A percentile compares a stretch with the other conserved stretches of the same genome.
phyloP scores from a whole-genome alignment of 2,888 invertebrate genomes.

The Phrixothrix hirtus region DNA sequence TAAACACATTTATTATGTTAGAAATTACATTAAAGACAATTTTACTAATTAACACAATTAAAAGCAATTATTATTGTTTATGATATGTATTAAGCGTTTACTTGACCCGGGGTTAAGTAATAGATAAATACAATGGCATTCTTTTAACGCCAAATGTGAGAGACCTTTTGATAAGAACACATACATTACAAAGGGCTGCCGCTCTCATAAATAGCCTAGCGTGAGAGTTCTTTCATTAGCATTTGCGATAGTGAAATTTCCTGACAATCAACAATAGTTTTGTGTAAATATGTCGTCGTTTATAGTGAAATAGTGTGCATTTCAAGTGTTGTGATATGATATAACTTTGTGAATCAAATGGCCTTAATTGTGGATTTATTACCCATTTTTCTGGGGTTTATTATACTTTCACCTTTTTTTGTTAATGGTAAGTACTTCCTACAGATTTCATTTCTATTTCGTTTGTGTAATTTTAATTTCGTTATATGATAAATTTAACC shows the following conservation, averaged over 20 bases:
- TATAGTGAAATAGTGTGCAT: constrained; percentile 37
- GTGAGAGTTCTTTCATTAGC: constrained; percentile 40
- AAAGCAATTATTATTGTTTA: too few species aligned
- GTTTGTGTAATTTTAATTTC: constrained; percentile 1
- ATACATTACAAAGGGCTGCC: constrained; percentile 13
- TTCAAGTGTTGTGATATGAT: constrained; percentile 37
- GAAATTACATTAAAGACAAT: too few species aligned
- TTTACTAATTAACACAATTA: too few species aligned
- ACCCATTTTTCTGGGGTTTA: constrained; percentile 16
- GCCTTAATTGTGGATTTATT: constrained; percentile 37
- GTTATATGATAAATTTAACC: constrained; percentile 1
- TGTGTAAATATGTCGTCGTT: constrained; percentile 35
- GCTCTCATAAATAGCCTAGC: constrained; percentile 29
- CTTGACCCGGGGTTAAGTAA: too few species aligned
- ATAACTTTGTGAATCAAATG: constrained; percentile 35
- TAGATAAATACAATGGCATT: too few species aligned
- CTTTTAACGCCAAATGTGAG: constrained; percentile 9
- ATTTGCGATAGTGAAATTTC: constrained; percentile 36
- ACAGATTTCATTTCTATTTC: background rate
- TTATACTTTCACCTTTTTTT: constrained; percentile 17
- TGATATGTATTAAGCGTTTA: too few species aligned
- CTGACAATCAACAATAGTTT: constrained; percentile 37
- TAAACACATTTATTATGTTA: too few species aligned
- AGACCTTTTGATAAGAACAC: constrained; percentile 6
- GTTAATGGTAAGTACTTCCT: constrained; percentile 20